Percentiles rank a stretch among this genome's conserved stretches.
These are phyloP conservation scores for Phaethon lepturus DNA, from an alignment of 2,113 vertebrate genomes.

Conservation along the genomic window DNA sequence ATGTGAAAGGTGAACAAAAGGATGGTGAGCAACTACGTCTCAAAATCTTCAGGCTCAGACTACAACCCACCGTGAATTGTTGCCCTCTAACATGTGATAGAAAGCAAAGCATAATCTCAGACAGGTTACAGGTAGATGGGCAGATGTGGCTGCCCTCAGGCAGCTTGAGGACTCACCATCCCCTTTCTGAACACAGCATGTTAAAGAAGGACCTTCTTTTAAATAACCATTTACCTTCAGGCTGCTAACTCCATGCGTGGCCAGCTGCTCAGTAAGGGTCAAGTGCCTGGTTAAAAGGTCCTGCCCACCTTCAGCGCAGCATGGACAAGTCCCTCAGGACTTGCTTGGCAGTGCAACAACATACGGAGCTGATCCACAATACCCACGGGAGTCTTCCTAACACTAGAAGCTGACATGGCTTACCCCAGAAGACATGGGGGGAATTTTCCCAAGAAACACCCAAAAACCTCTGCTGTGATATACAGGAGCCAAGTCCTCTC, in stretches of 20 bases:
- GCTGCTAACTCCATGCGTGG: neutral
- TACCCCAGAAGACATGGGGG: neutral
- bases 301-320: neutral
- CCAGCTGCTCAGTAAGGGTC: neutral
- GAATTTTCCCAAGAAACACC: neutral
- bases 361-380: neutral
- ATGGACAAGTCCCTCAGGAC: neutral
- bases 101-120: neutral
- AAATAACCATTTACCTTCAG: neutral
- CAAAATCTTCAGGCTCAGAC: neutral
- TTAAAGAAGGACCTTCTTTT: neutral
- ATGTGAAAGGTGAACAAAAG: neutral
- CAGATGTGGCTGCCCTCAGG: neutral
- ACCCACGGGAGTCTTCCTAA: neutral
- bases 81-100: neutral
- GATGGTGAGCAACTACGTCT: neutral
- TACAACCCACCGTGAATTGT: neutral
- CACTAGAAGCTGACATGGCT: neutral
- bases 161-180: neutral
- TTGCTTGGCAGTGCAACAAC: neutral
- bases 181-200: neutral
- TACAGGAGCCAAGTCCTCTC: neutral
- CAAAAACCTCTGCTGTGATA: neutral
- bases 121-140: neutral
- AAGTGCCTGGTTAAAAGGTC: constrained; percentile 16